phyloP scores from a whole-genome alignment of 35 echinoderm and acorn worm species.

The Heliocidaris tuberculata region DNA sequence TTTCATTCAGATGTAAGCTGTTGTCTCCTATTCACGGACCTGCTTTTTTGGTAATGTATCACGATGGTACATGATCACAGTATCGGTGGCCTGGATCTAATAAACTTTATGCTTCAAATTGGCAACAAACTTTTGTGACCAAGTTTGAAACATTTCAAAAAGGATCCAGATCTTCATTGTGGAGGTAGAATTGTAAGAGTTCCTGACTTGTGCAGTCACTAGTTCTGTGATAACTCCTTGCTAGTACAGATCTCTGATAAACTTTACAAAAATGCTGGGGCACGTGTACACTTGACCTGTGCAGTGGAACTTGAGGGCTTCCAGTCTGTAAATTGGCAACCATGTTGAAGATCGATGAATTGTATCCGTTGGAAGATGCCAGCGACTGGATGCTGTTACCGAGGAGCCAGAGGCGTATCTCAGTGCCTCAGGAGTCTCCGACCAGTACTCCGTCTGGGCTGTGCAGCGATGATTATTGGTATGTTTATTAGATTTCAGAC shows the following conservation, averaged over 20 bases:
- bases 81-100: too few species aligned
- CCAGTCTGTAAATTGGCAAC: not conserved
- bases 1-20: too few species aligned
- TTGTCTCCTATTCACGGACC: too few species aligned
- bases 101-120: not conserved
- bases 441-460: not conserved
- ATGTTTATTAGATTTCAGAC: not conserved
- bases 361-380: not conserved
- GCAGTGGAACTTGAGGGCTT: not conserved
- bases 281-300: not conserved
- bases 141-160: not conserved
- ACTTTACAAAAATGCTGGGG: not conserved
- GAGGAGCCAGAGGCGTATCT: conserved; percentile 10
- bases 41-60: too few species aligned
- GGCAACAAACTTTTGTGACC: not conserved
- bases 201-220: not conserved
- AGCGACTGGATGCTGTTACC: not conserved
- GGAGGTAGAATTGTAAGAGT: not conserved
- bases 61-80: too few species aligned
- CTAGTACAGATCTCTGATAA: not conserved
- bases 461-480: conserved; percentile 7
- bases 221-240: not conserved
- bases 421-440: not conserved
- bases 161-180: not conserved
- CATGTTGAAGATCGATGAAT: conserved; percentile 24